Percentiles rank a stretch among this genome's conserved stretches.
Evolutionary conservation across 1,140 invertebrate species (phyloP).

Genomic region (Anastrepha ludens): DNA sequence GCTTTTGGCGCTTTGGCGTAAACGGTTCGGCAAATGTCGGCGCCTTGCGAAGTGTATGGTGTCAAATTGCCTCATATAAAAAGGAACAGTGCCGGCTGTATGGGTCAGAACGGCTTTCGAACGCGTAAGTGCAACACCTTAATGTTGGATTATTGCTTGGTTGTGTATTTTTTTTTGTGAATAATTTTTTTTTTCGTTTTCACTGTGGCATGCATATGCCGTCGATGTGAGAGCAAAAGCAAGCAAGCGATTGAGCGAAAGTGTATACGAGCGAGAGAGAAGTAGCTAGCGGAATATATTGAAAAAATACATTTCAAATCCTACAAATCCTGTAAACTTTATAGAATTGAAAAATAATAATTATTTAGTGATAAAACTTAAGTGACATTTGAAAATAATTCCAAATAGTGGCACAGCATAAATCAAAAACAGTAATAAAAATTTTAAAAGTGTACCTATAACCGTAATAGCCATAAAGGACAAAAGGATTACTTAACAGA

Average conservation of each 20-base stretch:
- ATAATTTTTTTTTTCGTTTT: constrained; percentile 54
- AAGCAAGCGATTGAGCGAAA: background rate
- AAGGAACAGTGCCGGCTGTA: constrained; percentile 81
- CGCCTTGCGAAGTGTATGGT: constrained; percentile 71
- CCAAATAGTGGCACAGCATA: background rate
- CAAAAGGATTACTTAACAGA: constrained; percentile 54
- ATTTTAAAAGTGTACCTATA: background rate
- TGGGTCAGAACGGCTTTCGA: constrained; percentile 94
- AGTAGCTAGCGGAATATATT: background rate
- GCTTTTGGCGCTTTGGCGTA: constrained; percentile 58
- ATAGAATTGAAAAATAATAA: background rate
- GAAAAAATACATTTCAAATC: background rate
- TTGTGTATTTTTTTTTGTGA: constrained; percentile 34
- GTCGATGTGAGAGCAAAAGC: constrained; percentile 10
- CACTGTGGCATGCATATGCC: constrained; percentile 40
- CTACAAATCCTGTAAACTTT: background rate
- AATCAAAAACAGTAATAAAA: background rate
- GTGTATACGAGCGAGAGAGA: background rate
- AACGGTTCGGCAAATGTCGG: constrained; percentile 42
- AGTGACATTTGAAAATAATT: background rate
- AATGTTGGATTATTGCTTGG: constrained; percentile 61
- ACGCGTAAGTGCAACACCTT: constrained; percentile 84
- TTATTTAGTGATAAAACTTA: constrained; percentile 30
- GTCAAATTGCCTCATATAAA: constrained; percentile 92
- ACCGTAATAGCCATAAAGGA: background rate